Conservation (phyloP, 2,113 vertebrate species). For the Sturnira hondurensis region DNA sequence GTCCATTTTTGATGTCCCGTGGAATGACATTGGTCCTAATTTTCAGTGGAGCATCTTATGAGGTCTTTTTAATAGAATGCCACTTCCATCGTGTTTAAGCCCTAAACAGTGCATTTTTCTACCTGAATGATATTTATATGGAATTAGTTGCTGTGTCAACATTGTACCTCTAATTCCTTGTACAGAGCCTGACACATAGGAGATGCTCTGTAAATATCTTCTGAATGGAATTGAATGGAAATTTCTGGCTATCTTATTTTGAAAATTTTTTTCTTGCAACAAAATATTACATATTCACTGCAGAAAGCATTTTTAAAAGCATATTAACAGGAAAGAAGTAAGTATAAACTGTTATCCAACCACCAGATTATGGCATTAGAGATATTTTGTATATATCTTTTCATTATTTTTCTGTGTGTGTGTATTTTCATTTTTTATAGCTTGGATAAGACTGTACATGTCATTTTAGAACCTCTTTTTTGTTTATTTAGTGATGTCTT, state of each 20-base stretch:
- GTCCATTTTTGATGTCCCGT: neutral
- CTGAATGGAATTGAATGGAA: neutral
- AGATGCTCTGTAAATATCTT: neutral
- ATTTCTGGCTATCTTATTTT: neutral
- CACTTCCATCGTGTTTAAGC: neutral
- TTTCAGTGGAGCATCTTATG: neutral
- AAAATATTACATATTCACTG: neutral
- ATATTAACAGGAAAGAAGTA: neutral
- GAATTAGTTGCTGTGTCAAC: neutral
- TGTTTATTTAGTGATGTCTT: neutral
- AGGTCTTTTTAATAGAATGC: neutral
- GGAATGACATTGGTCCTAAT: neutral
- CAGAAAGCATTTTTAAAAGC: neutral
- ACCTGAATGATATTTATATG: neutral
- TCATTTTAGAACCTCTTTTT: neutral
- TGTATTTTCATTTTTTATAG: neutral
- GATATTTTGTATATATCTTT: neutral
- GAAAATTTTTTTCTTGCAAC: neutral
- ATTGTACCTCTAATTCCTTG: neutral
- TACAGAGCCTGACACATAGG: neutral
- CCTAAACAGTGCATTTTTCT: neutral
- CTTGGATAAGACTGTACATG: neutral
- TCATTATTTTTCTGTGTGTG: neutral
- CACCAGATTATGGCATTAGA: neutral
- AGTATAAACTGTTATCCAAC: neutral